phyloP scores from a whole-genome alignment of 1,140 invertebrate genomes.

The Drosophila ficusphila region DNA sequence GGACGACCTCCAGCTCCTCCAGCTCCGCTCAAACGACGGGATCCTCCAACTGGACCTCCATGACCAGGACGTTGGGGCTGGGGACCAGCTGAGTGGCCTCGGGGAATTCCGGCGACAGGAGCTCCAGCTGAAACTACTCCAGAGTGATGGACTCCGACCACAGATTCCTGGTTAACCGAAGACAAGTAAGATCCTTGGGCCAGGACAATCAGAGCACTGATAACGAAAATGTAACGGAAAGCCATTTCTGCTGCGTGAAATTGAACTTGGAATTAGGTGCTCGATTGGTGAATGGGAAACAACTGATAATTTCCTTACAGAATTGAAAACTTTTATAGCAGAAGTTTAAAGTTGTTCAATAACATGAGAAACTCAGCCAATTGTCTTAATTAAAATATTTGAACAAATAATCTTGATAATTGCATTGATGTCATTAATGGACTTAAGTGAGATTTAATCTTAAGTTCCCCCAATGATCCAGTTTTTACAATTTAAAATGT shows the following conservation, averaged over 20 bases:
- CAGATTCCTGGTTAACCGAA: conserved; percentile 2
- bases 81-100: background rate
- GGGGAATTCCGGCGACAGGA: background rate
- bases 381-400: background rate
- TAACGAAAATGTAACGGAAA: conserved; percentile 7
- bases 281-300: conserved; percentile 6
- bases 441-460: background rate
- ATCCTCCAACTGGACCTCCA: conserved; percentile 4
- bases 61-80: conserved; percentile 14
- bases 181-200: conserved; percentile 23
- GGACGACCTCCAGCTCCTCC: background rate
- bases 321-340: conserved; percentile 32
- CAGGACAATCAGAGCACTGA: conserved; percentile 23
- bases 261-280: background rate
- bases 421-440: background rate
- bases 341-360: background rate
- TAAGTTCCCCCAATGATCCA: background rate
- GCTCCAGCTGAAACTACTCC: background rate
- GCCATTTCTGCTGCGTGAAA: conserved; percentile 2
- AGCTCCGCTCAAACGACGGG: background rate
- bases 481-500: background rate
- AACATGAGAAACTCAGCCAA: background rate
- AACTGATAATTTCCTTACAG: conserved; percentile 32
- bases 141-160: conserved; percentile 4
- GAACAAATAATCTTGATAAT: background rate